Base-by-base conservation (phyloP, 1,140 invertebrate species). In the Himalopsyche phryganea region DNA sequence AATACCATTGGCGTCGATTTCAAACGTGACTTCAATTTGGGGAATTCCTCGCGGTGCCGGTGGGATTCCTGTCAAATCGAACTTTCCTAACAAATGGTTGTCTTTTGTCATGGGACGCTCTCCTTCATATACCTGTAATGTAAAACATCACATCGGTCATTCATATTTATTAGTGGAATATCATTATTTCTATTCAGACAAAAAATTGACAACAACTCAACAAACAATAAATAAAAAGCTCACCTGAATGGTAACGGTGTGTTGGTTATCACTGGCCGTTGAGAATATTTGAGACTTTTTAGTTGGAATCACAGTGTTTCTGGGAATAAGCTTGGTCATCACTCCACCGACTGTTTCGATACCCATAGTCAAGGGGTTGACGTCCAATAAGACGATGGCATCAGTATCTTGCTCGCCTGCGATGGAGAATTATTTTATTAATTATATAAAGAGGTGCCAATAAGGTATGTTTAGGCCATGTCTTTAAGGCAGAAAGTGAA, bases 261-360 rank as follows among this genome's bases (percentile, higher is more conserved):
- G 93, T 72, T 99, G 97, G 72, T 98, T 98, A 70, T 99, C 97
- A 13, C 94, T 93, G 40, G 96, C 96, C 7, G 97, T 99, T 0
- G 95, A 98, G 85, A 99, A 99, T 66, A 99, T 96, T 72, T 99
- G 96, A 4, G 94, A 96, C 72, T 99, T 98, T 80, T 99, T 99
- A n/a, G 96, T 98, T 13, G 97, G 97, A 67, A 99, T 98, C 36
- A 98, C 96, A 41, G 96, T 98, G 81, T 99, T 99, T 69, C 97
- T 82, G 50, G 93, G 89, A 72, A 99, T 99, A 18, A 99, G 81
- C 75, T 98, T 99, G 58, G 97, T 98, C 97, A 99, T 99, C 9
- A 99, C 96, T 63, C 97, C 97, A 58, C 97, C 97, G 54, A 99
- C 96, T 59, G 97, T 99, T 80, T 99, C 97, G 71, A 99, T 99